phyloP scores from a whole-genome alignment of 2,888 invertebrate genomes.

The Nebria salina region DNA sequence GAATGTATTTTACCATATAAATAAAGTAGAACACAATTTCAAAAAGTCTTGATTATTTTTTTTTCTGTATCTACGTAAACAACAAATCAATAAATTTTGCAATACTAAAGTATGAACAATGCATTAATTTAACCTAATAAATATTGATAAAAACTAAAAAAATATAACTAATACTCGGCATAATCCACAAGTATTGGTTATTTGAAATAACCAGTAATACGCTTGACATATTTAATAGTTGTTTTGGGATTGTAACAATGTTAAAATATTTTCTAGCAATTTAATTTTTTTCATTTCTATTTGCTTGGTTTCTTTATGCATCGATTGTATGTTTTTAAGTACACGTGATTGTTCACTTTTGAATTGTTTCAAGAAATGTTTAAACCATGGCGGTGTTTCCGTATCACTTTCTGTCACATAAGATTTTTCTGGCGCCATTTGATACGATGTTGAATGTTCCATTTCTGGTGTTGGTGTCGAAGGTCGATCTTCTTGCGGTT shows the following conservation, averaged over 20 bases:
- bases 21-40: too few relatives aligned
- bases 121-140: too few relatives aligned
- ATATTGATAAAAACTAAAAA: too few relatives aligned
- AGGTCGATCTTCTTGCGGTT: background rate
- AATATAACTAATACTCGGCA: too few relatives aligned
- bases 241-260: background rate
- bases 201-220: background rate
- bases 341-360: slow-evolving; percentile 19
- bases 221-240: background rate
- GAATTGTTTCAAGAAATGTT: slow-evolving; percentile 16
- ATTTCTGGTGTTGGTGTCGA: background rate
- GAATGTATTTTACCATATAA: too few relatives aligned
- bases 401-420: background rate
- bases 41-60: too few relatives aligned
- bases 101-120: too few relatives aligned
- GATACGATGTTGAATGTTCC: background rate
- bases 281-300: slow-evolving; percentile 23
- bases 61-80: too few relatives aligned
- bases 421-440: background rate
- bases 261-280: slow-evolving; percentile 29
- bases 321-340: slow-evolving; percentile 18
- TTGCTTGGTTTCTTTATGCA: slow-evolving; percentile 29
- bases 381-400: slow-evolving; percentile 22
- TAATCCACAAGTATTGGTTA: too few relatives aligned
- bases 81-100: too few relatives aligned